phyloP scores from a whole-genome alignment of 2,113 vertebrate species.

The Megalops atlanticus region DNA sequence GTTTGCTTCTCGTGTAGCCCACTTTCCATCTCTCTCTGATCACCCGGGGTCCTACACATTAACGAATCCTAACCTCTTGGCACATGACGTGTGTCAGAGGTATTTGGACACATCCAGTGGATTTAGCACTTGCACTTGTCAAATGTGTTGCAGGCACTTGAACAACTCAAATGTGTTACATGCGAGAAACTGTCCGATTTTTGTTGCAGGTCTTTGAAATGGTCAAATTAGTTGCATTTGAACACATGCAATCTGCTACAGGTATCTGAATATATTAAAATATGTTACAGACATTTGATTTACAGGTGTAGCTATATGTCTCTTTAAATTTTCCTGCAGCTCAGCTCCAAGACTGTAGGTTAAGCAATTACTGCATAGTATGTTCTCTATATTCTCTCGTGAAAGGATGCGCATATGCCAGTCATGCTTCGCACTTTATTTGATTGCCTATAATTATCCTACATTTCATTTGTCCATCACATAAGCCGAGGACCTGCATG shows the following conservation, averaged over 20 bases:
- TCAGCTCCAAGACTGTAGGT: background rate
- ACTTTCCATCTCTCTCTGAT: background rate
- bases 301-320: background rate
- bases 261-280: background rate
- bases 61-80: background rate
- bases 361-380: background rate
- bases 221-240: too few species aligned
- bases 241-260: background rate
- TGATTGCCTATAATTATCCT: slow-evolving; percentile 9
- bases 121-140: too few species aligned
- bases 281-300: background rate
- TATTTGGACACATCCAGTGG: background rate
- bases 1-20: background rate
- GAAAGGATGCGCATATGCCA: background rate
- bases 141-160: background rate
- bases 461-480: slow-evolving; percentile 5
- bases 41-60: background rate
- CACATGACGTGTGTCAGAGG: background rate
- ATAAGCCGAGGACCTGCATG: background rate
- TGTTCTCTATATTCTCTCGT: background rate
- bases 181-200: too few species aligned
- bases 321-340: background rate
- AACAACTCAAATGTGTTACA: background rate
- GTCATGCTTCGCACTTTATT: background rate
- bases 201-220: too few species aligned